Evolutionary conservation across 2,888 invertebrate genomes (phyloP).

Genomic region (Sthenelais limicola): DNA sequence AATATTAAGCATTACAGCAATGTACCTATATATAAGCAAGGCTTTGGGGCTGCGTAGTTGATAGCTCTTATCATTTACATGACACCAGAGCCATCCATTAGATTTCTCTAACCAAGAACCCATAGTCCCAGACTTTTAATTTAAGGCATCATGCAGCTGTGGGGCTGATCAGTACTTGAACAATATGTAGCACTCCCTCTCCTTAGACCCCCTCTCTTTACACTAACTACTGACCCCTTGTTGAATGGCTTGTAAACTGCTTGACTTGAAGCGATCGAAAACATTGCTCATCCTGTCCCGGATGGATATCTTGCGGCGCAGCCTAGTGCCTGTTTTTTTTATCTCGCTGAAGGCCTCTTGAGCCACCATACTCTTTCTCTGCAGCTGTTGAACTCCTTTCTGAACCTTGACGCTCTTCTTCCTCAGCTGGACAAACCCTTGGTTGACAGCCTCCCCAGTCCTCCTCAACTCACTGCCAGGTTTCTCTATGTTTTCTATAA

Average conservation of each 20-base stretch:
- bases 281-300: slow-evolving; percentile 25
- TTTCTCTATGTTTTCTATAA: slow-evolving; percentile 7
- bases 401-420: slow-evolving; percentile 7
- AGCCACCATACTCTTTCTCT: slow-evolving; percentile 9
- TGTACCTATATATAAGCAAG: no score
- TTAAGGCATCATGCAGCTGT: no score
- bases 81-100: no score
- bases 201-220: no score
- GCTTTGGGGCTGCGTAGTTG: no score
- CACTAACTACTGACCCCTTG: slow-evolving; percentile 38
- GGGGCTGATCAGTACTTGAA: no score
- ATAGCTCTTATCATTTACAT: no score
- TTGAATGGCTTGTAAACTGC: slow-evolving; percentile 30
- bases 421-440: slow-evolving; percentile 19
- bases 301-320: slow-evolving; percentile 5
- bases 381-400: slow-evolving; percentile 1
- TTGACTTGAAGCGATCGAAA: slow-evolving; percentile 21
- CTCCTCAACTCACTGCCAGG: slow-evolving; percentile 1
- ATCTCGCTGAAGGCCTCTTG: not conserved
- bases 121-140: no score
- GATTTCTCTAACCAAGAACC: no score
- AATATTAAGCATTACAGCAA: no score
- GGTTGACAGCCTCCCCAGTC: not conserved
- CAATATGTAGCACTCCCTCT: no score
- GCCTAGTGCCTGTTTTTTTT: not conserved